Evolutionary conservation across 2,797 vertebrate genomes (phyloP).

Genomic region (Acomys russatus): DNA sequence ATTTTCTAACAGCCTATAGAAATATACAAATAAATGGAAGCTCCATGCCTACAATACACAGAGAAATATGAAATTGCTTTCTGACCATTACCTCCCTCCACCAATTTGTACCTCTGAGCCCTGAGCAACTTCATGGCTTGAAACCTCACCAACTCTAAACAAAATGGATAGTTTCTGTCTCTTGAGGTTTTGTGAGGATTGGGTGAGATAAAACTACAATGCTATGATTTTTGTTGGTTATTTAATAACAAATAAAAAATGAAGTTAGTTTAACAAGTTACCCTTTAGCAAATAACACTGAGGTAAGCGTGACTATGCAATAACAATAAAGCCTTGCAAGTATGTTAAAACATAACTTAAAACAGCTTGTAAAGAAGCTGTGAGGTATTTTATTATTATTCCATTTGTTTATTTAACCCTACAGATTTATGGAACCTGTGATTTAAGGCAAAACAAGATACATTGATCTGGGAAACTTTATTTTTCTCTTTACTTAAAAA

Average conservation of each 20-base stretch:
- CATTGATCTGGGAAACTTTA: not conserved
- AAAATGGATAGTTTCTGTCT: not conserved
- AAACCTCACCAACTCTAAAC: not conserved
- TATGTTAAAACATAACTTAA: not conserved
- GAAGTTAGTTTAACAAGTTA: not conserved
- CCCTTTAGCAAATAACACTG: not conserved
- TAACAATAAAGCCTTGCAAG: not conserved
- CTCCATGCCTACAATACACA: not conserved
- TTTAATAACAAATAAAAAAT: not conserved
- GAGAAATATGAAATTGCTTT: not conserved
- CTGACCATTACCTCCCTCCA: not conserved
- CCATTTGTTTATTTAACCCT: not conserved
- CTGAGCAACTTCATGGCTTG: not conserved
- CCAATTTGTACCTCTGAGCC: not conserved
- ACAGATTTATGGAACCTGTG: not conserved
- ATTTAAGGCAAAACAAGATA: not conserved
- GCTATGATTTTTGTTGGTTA: not conserved
- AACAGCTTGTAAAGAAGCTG: not conserved
- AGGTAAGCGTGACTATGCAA: not conserved
- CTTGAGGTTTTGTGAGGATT: not conserved
- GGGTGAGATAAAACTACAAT: not conserved
- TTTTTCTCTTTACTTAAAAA: not conserved
- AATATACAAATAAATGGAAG: constrained; percentile 12
- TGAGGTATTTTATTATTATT: not conserved
- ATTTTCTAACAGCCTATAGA: not conserved